phyloP scores from a whole-genome alignment of 2,797 vertebrate species.

The Coendou prehensilis region DNA sequence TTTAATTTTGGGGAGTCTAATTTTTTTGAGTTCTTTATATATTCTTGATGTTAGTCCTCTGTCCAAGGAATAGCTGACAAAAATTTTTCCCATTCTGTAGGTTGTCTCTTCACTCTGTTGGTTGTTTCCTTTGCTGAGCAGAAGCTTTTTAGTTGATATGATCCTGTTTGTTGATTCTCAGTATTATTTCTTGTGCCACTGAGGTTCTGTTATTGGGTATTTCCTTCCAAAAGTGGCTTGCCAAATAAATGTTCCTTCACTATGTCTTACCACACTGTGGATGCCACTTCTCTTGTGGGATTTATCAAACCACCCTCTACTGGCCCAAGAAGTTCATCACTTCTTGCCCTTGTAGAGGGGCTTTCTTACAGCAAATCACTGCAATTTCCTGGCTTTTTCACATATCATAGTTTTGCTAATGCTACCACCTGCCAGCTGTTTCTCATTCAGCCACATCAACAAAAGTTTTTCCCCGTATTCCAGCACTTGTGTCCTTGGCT shows the following conservation, averaged over 20 bases:
- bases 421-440: no score
- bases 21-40: not conserved
- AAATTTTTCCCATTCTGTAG: not conserved
- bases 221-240: not conserved
- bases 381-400: not conserved
- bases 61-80: not conserved
- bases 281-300: not conserved
- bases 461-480: no score
- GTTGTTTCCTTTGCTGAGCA: not conserved
- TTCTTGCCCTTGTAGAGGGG: not conserved
- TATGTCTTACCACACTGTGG: not conserved
- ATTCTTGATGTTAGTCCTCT: not conserved
- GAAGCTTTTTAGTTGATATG: not conserved
- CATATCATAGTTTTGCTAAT: no score
- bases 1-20: not conserved
- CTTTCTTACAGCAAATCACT: not conserved
- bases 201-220: not conserved
- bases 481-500: no score
- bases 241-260: not conserved
- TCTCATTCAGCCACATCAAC: no score
- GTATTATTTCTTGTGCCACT: not conserved
- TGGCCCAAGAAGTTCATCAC: not conserved
- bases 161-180: not conserved
- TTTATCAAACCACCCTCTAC: not conserved
- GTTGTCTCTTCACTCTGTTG: not conserved